Percentiles rank a stretch among this genome's conserved stretches.
Evolutionary conservation across 2,113 vertebrate species (phyloP).

Genomic region (Mobula hypostoma): DNA sequence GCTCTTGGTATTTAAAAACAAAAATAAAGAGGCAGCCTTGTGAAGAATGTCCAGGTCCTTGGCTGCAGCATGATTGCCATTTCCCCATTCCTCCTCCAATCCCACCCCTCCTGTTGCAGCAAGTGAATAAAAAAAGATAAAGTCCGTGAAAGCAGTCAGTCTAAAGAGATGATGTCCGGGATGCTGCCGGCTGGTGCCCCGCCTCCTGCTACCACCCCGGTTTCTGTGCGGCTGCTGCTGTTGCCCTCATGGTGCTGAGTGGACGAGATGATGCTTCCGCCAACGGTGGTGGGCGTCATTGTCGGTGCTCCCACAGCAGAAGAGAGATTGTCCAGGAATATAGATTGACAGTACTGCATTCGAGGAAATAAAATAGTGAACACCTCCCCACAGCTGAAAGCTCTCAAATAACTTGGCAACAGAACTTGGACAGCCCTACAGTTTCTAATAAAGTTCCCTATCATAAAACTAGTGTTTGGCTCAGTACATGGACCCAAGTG

Average conservation of each 20-base stretch:
- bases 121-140: not conserved
- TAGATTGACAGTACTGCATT: slow-evolving; percentile 87
- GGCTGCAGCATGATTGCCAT: not conserved
- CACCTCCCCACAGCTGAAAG: not conserved
- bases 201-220: slow-evolving; percentile 56
- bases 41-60: not conserved
- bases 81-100: not conserved
- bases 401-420: not conserved
- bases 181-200: slow-evolving; percentile 53
- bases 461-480: too few relatives aligned
- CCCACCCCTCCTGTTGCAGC: not conserved
- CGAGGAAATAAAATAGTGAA: not conserved
- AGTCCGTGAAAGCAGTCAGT: slow-evolving; percentile 44
- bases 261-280: slow-evolving; percentile 68
- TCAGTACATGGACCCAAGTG: not conserved
- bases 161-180: slow-evolving; percentile 87
- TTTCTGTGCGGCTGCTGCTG: slow-evolving; percentile 65
- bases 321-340: slow-evolving; percentile 90
- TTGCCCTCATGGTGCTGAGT: slow-evolving; percentile 52
- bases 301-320: slow-evolving; percentile 51
- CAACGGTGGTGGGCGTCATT: slow-evolving; percentile 71
- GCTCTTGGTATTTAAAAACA: slow-evolving; percentile 4
- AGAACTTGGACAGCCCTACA: not conserved
- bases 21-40: not conserved
- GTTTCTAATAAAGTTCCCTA: too few relatives aligned